Percentiles rank a stretch among this genome's conserved stretches.
These are phyloP conservation scores for Carabus problematicus DNA, from an alignment of 2,888 invertebrate species.

Conservation along the genomic window DNA sequence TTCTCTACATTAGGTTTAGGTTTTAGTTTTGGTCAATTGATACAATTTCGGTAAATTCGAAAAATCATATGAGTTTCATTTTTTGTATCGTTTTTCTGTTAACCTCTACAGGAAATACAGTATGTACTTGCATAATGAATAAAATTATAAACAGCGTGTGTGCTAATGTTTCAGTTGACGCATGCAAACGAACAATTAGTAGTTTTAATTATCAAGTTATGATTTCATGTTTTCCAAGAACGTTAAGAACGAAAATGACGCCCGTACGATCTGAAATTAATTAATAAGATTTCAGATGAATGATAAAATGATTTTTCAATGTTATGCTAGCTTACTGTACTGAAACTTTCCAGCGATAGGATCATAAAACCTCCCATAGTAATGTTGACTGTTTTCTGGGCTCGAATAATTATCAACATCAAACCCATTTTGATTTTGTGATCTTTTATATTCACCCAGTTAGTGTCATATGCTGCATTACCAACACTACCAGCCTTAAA, in stretches of 20 bases:
- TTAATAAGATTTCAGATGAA: background rate
- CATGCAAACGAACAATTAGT: too few relatives aligned
- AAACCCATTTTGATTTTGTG: conserved; percentile 18
- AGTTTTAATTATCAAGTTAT: background rate
- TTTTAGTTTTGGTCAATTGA: too few relatives aligned
- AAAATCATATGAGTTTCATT: too few relatives aligned
- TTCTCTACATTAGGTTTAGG: too few relatives aligned
- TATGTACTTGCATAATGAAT: too few relatives aligned
- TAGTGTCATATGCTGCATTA: conserved; percentile 17
- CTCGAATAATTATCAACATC: conserved; percentile 14
- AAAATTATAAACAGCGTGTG: too few relatives aligned
- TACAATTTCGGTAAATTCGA: too few relatives aligned
- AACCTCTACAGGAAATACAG: too few relatives aligned
- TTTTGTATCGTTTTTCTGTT: too few relatives aligned
- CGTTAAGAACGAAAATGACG: conserved; percentile 27
- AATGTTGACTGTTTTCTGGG: conserved; percentile 19
- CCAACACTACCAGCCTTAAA: conserved; percentile 24
- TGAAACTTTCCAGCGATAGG: conserved; percentile 16
- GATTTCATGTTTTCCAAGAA: conserved; percentile 30
- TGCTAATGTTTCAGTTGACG: too few relatives aligned
- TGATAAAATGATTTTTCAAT: conserved; percentile 5
- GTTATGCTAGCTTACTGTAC: background rate
- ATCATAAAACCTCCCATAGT: conserved; percentile 27
- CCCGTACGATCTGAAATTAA: conserved; percentile 21
- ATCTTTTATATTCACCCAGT: conserved; percentile 14